Percentiles rank a stretch among this genome's conserved stretches.
Evolutionary conservation across 2,888 invertebrate genomes (phyloP).

Genomic region (Cremastobaeus sp.): DNA sequence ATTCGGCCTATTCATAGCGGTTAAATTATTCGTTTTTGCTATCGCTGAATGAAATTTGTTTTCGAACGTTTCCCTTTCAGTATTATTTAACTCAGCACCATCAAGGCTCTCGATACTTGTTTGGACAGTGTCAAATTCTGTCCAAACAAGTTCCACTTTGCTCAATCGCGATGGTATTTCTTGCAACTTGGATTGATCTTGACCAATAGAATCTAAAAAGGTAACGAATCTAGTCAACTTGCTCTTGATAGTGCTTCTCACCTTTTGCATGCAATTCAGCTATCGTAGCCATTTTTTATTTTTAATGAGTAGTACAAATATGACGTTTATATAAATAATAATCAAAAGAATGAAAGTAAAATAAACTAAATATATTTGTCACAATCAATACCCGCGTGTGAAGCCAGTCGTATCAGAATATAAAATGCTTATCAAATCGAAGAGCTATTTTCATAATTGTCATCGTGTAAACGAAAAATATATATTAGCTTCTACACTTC

Average conservation of each 20-base stretch:
- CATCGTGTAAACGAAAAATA: not conserved
- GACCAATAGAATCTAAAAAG: slow-evolving; percentile 2
- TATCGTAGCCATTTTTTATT: no score
- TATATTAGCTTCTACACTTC: not conserved
- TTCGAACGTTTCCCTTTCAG: slow-evolving; percentile 16
- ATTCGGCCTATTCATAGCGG: not conserved
- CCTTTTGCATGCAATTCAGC: no score
- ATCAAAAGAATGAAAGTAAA: no score
- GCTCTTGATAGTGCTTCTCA: slow-evolving; percentile 7
- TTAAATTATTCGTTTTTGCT: not conserved
- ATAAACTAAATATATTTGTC: no score
- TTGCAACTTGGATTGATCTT: not conserved
- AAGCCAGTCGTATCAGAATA: not conserved
- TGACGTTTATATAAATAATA: no score
- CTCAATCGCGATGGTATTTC: slow-evolving; percentile 25
- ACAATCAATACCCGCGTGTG: no score
- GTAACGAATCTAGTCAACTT: slow-evolving; percentile 21
- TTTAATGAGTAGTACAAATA: no score
- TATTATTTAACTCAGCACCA: not conserved
- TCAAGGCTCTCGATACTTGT: slow-evolving; percentile 6
- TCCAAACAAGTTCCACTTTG: slow-evolving; percentile 7
- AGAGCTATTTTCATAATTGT: no score
- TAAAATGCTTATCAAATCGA: not conserved
- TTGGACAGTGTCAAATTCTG: slow-evolving; percentile 18
- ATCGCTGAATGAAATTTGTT: slow-evolving; percentile 7